Conservation (phyloP, 1,140 invertebrate species). For the Zophobas morio region DNA sequence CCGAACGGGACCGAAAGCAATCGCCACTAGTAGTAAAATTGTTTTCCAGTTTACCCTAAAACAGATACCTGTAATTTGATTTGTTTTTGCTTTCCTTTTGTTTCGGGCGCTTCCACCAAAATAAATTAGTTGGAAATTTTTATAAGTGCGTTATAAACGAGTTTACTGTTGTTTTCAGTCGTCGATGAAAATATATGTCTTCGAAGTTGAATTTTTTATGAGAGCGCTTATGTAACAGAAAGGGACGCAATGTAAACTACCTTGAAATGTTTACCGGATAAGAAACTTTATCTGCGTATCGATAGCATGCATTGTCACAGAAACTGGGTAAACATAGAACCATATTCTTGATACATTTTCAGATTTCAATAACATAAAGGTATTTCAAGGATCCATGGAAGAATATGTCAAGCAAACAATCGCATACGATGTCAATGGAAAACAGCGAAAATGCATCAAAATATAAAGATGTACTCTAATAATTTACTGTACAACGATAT, state of each 20-base stretch:
- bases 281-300: constrained; percentile 13
- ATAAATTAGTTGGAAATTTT: constrained; percentile 47
- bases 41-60: constrained; percentile 50
- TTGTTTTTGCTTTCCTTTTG: constrained; percentile 38
- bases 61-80: constrained; percentile 54
- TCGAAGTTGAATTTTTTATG: background rate
- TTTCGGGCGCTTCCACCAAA: constrained; percentile 2
- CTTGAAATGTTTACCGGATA: constrained; percentile 6
- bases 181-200: background rate
- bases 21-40: constrained; percentile 46
- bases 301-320: background rate
- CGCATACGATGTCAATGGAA: too few relatives aligned
- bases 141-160: constrained; percentile 27
- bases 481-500: too few relatives aligned
- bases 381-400: too few relatives aligned
- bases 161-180: background rate
- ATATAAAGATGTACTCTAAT: too few relatives aligned
- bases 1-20: constrained; percentile 21
- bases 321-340: too few relatives aligned
- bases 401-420: too few relatives aligned
- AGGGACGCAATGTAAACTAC: constrained; percentile 17
- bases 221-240: background rate
- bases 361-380: too few relatives aligned
- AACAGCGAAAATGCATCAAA: too few relatives aligned
- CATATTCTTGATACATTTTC: too few relatives aligned